These are phyloP conservation scores for Vultur gryphus DNA, from an alignment of 2,797 vertebrate genomes.

Conservation along the genomic window DNA sequence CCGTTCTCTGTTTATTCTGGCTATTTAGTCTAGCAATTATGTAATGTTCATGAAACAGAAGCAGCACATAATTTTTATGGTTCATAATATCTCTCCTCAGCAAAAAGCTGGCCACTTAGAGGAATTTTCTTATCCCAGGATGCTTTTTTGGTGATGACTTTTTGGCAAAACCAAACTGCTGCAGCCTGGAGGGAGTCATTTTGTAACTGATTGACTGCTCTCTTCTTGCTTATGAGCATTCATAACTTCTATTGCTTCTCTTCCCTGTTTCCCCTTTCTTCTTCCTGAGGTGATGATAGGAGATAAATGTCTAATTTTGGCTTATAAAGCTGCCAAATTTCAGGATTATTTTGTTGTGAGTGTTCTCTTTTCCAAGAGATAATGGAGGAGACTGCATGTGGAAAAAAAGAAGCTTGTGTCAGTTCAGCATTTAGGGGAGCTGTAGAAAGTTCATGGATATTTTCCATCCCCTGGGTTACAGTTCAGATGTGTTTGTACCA, in stretches of 20 bases:
- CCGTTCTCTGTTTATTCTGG: conserved; percentile 41
- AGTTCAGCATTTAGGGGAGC: not conserved
- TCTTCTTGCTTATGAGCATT: not conserved
- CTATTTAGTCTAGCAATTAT: conserved; percentile 19
- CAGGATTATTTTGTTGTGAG: not conserved
- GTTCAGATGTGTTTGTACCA: not conserved
- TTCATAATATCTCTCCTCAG: not conserved
- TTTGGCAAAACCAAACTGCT: conserved; percentile 14
- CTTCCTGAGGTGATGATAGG: not conserved
- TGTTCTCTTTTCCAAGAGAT: not conserved
- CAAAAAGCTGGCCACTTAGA: not conserved
- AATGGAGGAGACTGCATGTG: not conserved
- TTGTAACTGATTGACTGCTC: not conserved
- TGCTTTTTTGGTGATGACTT: not conserved
- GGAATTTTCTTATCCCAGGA: not conserved
- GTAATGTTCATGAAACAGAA: conserved; percentile 34
- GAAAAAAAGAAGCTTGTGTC: not conserved
- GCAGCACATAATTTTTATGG: conserved; percentile 42
- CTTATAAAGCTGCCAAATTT: not conserved
- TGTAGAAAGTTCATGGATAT: not conserved
- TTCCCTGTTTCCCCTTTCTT: not conserved
- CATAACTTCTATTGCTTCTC: not conserved
- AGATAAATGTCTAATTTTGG: not conserved
- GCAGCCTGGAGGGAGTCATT: not conserved
- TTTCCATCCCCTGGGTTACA: not conserved